phyloP scores from a whole-genome alignment of 2,113 vertebrate genomes.

The Elephantulus edwardii region DNA sequence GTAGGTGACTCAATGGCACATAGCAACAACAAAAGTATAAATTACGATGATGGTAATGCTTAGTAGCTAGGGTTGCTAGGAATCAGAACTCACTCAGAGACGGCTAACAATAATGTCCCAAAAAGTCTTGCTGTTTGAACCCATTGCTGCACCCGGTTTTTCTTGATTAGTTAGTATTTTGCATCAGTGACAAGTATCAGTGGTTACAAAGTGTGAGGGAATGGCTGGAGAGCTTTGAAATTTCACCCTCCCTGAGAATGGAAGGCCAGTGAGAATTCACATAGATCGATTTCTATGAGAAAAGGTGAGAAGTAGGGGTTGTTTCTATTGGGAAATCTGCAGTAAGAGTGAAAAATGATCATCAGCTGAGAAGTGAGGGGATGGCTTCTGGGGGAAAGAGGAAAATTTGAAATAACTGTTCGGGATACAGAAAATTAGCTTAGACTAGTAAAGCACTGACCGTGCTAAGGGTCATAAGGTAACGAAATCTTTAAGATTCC shows the following conservation, averaged over 20 bases:
- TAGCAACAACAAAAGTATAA: too few species aligned
- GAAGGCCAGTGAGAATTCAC: not conserved
- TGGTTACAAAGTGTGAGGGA: not conserved
- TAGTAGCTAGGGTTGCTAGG: too few species aligned
- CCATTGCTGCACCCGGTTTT: too few species aligned
- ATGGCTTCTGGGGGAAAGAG: not conserved
- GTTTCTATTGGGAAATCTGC: not conserved
- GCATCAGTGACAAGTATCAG: not conserved
- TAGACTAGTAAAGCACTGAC: not conserved
- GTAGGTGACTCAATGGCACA: too few species aligned
- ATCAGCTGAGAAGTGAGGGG: not conserved
- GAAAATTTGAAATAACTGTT: not conserved
- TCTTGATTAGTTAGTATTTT: too few species aligned
- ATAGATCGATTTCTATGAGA: not conserved
- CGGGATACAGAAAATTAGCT: not conserved
- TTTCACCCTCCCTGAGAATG: not conserved
- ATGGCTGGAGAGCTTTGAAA: not conserved
- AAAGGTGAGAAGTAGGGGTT: not conserved
- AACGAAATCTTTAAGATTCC: too few species aligned
- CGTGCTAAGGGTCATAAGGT: not conserved
- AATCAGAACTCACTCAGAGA: too few species aligned
- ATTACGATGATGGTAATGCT: too few species aligned
- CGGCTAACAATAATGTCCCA: too few species aligned
- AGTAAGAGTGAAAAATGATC: not conserved
- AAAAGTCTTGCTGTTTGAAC: too few species aligned